Evolutionary conservation across 1,140 invertebrate genomes (phyloP).

Genomic region (Augochlora pura): DNA sequence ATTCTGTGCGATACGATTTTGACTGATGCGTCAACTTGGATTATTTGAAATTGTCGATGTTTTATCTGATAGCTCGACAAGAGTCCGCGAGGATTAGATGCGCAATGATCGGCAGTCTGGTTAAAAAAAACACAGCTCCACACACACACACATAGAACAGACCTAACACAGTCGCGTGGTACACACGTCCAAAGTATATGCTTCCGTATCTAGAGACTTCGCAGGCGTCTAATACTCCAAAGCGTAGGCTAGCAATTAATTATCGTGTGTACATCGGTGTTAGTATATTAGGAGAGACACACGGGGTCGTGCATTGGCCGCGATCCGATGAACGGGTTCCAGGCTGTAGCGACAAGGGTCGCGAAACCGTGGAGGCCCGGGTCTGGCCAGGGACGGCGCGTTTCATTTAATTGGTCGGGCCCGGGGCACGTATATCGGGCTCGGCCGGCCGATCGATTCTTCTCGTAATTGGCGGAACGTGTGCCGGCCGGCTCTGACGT

Average conservation of each 20-base stretch:
- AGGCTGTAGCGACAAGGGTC: slow-evolving; percentile 25
- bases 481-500: background rate
- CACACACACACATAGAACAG: background rate
- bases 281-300: slow-evolving; percentile 61
- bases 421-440: slow-evolving; percentile 4
- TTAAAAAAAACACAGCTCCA: too few species aligned
- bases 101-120: too few species aligned
- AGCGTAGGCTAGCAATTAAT: slow-evolving; percentile 69
- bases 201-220: slow-evolving; percentile 75
- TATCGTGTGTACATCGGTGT: slow-evolving; percentile 69
- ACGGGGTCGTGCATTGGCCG: slow-evolving; percentile 62
- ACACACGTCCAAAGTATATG: slow-evolving; percentile 68
- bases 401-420: slow-evolving; percentile 21
- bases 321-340: slow-evolving; percentile 19
- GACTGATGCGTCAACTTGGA: too few species aligned
- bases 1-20: too few species aligned
- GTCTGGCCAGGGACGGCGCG: slow-evolving; percentile 6
- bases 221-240: slow-evolving; percentile 72
- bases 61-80: too few species aligned
- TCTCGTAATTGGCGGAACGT: slow-evolving; percentile 37
- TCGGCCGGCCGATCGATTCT: slow-evolving; percentile 32
- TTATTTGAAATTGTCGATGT: too few species aligned
- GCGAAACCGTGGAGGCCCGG: slow-evolving; percentile 1
- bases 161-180: slow-evolving; percentile 1
- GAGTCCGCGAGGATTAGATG: too few species aligned